phyloP scores from a whole-genome alignment of 2,888 invertebrate species.

The Lasioglossum vierecki region DNA sequence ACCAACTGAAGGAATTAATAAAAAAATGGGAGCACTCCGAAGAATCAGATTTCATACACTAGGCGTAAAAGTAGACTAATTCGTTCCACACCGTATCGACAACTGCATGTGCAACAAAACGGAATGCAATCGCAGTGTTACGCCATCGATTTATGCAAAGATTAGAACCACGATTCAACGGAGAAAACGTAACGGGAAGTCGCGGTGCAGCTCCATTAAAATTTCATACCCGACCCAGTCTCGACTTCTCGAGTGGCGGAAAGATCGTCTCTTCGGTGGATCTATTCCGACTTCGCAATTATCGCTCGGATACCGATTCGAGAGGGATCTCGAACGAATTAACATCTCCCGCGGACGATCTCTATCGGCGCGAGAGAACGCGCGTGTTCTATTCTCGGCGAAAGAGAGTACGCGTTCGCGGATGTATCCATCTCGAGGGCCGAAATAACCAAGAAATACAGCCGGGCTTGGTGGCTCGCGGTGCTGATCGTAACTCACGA shows the following conservation, averaged over 20 bases:
- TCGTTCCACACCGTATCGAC: neutral
- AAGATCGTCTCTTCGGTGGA: neutral
- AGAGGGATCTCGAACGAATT: slow-evolving; percentile 39
- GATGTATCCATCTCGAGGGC: slow-evolving; percentile 37
- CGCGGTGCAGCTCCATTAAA: neutral
- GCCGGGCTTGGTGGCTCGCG: neutral
- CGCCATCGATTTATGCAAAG: neutral
- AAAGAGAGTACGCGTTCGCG: neutral
- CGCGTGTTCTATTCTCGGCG: neutral
- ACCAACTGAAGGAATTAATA: too few relatives aligned
- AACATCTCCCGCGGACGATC: slow-evolving; percentile 25
- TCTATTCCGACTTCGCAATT: slow-evolving; percentile 15
- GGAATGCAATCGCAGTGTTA: neutral
- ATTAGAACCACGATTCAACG: neutral
- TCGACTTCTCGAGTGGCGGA: neutral
- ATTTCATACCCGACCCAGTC: neutral
- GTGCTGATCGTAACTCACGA: slow-evolving; percentile 63
- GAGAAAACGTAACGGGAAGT: neutral
- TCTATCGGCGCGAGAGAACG: neutral
- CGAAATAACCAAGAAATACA: slow-evolving; percentile 51
- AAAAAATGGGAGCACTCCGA: too few relatives aligned
- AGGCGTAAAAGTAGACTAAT: neutral
- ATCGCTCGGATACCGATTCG: slow-evolving; percentile 20
- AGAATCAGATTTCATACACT: neutral
- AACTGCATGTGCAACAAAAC: neutral